Conservation (phyloP, 37 sponge, comb jelly and placozoan species). For the Axinella damicornis region DNA sequence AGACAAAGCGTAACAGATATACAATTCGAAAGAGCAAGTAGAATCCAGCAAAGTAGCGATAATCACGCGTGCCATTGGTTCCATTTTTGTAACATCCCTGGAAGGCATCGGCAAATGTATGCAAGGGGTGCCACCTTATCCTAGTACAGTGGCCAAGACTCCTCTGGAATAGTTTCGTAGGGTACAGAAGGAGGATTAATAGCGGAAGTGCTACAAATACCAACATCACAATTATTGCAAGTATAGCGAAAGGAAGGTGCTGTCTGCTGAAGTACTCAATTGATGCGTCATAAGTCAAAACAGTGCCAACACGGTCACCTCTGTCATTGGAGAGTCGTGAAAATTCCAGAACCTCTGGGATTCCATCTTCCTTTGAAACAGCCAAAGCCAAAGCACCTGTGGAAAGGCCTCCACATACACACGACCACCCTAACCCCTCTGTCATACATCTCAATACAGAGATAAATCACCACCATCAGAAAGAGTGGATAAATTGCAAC, state of each 20-base stretch:
- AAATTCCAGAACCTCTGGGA: too few relatives aligned
- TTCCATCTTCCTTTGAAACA: too few relatives aligned
- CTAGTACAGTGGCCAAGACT: constrained; percentile 5
- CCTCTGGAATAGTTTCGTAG: constrained; percentile 13
- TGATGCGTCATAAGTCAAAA: constrained; percentile 2
- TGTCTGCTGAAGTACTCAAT: constrained; percentile 6
- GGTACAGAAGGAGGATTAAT: constrained; percentile 23
- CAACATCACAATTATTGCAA: background rate
- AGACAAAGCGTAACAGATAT: too few relatives aligned
- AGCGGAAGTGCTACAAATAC: constrained; percentile 16
- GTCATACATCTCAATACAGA: too few relatives aligned
- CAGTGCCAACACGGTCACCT: too few relatives aligned
- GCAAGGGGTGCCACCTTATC: constrained; percentile 25
- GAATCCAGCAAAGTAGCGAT: constrained; percentile 45
- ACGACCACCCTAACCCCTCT: too few relatives aligned
- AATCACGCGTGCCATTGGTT: constrained; percentile 32
- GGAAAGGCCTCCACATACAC: too few relatives aligned
- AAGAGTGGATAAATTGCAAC: too few relatives aligned
- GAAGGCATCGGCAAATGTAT: constrained; percentile 31
- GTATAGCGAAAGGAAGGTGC: constrained; percentile 20
- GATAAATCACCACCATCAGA: too few relatives aligned
- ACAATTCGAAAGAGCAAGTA: constrained; percentile 8
- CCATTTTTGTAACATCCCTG: constrained; percentile 55
- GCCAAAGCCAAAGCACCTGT: too few relatives aligned
- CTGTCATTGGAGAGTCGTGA: too few relatives aligned